Evolutionary conservation across 2,113 vertebrate genomes (phyloP), one percentile per base, ranked within the genome.

Genomic region (Rhineura floridana): DNA sequence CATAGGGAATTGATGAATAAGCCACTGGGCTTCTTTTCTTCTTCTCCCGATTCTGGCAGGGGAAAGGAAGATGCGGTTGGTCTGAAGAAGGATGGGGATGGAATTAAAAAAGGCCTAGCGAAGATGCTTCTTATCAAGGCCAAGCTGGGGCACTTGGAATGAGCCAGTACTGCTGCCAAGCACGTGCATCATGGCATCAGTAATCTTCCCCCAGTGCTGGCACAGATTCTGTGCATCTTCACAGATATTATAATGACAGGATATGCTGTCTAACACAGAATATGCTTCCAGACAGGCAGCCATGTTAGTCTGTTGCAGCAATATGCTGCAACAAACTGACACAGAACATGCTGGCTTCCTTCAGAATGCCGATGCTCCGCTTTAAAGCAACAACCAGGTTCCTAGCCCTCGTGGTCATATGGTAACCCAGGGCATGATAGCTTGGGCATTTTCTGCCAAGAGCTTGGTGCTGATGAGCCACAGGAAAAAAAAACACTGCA

Each of bases 281-380:
- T 48, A 17, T 19, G 59, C 44, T 78, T 78, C 84, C 84, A 86
- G 75, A 67, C 55, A 33, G 73, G 75, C 10, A 48, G 75, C 59
- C 84, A 85, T 63, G 72, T 63, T 85, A 76, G 72, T 76, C 72
- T 77, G 84, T 39, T 44, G 55, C 52, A 76, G 42, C 84, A 85
- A 85, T 85, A 76, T 77, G 84, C 44, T 77, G 9, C 39, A 77
- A n/a, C 70, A 76, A 21, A 55, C 62, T 52, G 70, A 15, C n/a
- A 23, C 36, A 19, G 25, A 80, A 70, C 48, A 80, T 17, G 36
- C 76, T 21, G 25, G n/a, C 44, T 79, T 15, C 62, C n/a, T 19
- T 69, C 30, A 30, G 63, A 46, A 82, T n/a, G 81, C 15, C 44
- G 70, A 62, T 75, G 83, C 72, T 76, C 73, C 42, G 36, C 77